These are phyloP conservation scores for Anodontia alba DNA, from an alignment of 2,888 invertebrate genomes.

Conservation along the genomic window DNA sequence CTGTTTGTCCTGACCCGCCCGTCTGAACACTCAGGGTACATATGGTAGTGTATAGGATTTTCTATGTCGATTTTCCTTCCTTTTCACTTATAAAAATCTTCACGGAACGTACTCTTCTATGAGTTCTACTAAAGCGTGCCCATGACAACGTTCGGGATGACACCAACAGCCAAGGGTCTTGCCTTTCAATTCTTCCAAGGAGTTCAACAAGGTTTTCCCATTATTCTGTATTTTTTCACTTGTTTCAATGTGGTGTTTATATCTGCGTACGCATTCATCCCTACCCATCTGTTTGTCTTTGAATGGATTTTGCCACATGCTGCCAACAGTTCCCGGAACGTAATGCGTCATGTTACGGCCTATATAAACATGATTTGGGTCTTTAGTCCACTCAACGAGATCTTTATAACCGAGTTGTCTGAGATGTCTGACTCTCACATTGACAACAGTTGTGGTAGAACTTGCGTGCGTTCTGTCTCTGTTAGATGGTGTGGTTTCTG, in stretches of 20 bases:
- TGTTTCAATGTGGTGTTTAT: constrained; percentile 46
- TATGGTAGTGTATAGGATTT: no score
- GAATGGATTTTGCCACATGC: constrained; percentile 67
- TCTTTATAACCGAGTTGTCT: constrained; percentile 51
- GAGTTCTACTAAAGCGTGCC: constrained; percentile 55
- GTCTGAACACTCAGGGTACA: no score
- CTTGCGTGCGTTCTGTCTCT: background rate
- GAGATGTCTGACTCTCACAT: constrained; percentile 48
- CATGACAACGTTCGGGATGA: constrained; percentile 65
- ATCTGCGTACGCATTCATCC: constrained; percentile 43
- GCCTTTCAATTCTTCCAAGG: constrained; percentile 61
- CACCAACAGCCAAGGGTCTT: constrained; percentile 69
- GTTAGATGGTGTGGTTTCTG: background rate
- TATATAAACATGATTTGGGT: constrained; percentile 62
- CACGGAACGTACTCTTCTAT: constrained; percentile 27
- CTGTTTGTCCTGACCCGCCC: no score
- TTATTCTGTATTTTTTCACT: constrained; percentile 48
- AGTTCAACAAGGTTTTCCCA: constrained; percentile 54
- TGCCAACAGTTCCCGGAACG: constrained; percentile 61
- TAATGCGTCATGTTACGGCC: constrained; percentile 63
- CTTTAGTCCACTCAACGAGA: constrained; percentile 57
- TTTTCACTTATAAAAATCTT: no score
- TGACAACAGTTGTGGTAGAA: constrained; percentile 35
- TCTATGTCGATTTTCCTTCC: no score
- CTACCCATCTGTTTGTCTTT: constrained; percentile 34